These are phyloP conservation scores for Galaxias olidus DNA, from an alignment of 2,797 vertebrate genomes.

Conservation along the genomic window DNA sequence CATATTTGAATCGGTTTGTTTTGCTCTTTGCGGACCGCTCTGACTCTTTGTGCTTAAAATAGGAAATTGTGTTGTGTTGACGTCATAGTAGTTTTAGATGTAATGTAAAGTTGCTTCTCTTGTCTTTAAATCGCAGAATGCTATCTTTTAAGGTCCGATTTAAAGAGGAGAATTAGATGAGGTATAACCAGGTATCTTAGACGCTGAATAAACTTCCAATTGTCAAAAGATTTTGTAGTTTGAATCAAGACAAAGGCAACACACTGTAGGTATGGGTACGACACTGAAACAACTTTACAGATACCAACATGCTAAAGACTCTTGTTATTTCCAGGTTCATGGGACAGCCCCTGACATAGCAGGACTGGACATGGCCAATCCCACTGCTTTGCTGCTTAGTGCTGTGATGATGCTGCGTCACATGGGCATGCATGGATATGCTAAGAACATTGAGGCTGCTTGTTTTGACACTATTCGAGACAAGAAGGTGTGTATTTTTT, in stretches of 20 bases:
- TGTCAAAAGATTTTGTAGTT: too few relatives aligned
- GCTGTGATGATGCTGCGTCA: constrained; percentile 95
- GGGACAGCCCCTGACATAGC: constrained; percentile 95
- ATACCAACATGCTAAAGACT: neutral
- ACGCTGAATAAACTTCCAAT: too few relatives aligned
- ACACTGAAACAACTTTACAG: too few relatives aligned
- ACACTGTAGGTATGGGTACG: too few relatives aligned
- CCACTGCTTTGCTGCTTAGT: constrained; percentile 91
- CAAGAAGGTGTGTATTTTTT: constrained; percentile 78
- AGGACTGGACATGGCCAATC: constrained; percentile 92
- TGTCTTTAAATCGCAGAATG: neutral
- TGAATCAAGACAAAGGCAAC: too few relatives aligned
- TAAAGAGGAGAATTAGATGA: too few relatives aligned
- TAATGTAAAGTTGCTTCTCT: neutral
- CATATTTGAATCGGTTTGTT: constrained; percentile 92
- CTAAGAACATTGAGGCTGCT: constrained; percentile 82
- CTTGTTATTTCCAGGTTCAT: constrained; percentile 78
- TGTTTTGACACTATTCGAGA: constrained; percentile 91
- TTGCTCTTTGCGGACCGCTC: neutral
- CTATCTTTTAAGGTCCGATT: too few relatives aligned
- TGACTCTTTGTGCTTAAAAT: neutral
- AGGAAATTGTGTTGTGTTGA: neutral
- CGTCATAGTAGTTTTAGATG: neutral
- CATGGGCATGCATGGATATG: constrained; percentile 84
- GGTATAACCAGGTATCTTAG: too few relatives aligned